Base-by-base conservation (phyloP, 2,888 invertebrate genomes). In the Gandaritis pyraliata region DNA sequence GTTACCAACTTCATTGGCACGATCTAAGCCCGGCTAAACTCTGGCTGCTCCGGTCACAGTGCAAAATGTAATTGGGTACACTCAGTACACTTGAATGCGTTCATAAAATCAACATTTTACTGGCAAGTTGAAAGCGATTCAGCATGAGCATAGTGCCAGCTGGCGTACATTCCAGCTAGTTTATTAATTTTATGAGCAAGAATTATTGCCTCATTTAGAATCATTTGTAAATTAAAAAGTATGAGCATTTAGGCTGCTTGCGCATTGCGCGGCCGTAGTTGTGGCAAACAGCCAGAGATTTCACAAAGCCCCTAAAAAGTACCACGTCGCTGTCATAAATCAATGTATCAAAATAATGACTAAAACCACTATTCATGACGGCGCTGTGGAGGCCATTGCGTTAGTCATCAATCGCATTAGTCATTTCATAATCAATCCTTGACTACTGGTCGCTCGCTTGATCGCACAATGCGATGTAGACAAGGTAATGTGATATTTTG, bases 41-140 rank as follows among this genome's bases (percentile, higher is more conserved):
- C 16, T 8, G 33, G 33, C 8, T 5, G 23, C 23, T n/a, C 13
- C 38, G 29, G 13, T 13, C 47, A 30, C 18, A 13, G 36, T 16
- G 23, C 50, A 38, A 38, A 33, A 50, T 50, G 50, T 50, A 50
- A 50, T 50, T 50, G 38, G 50, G 50, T 50, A 50, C 50, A 12
- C 50, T 50, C 36, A 50, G 30, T 16, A 29, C 16, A n/a, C 16
- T 53, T 45, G 16, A 36, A 11, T 39, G 45, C 46, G 58, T 58
- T 58, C 50, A 58, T 58, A 46, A 51, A 58, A 51, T 38, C 36
- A 51, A 46, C 51, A 58, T 58, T 57, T 49, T 38, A 51, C 46
- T 46, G 50, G 43, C 57, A 45, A 58, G 51, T 46, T 43, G 13
- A 43, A 50, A 23, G 43, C 49, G 49, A 57, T 57, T 45, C 38